Percentiles rank a stretch among this genome's conserved stretches.
Evolutionary conservation across 2,797 vertebrate species (phyloP).

Genomic region (Spinus pinus): DNA sequence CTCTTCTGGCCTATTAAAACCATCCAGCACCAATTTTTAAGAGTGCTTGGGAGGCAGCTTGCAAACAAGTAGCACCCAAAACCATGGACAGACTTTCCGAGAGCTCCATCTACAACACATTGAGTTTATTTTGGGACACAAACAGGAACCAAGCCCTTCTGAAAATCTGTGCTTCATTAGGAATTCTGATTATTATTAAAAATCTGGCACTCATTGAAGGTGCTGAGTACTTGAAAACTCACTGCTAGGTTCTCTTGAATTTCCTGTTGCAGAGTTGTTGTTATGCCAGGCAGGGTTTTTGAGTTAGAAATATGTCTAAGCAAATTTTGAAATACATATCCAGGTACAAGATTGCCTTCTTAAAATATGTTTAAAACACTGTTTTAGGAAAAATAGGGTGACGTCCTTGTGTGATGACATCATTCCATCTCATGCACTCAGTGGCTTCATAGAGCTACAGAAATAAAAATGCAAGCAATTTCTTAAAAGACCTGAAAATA

Average conservation of each 20-base stretch:
- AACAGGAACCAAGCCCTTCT: background rate
- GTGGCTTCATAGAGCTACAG: background rate
- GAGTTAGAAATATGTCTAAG: background rate
- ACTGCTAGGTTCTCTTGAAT: background rate
- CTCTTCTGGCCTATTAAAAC: conserved; percentile 21
- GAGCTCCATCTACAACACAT: background rate
- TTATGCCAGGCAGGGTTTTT: background rate
- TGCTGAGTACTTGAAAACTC: conserved; percentile 34
- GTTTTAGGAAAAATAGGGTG: background rate
- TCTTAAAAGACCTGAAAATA: background rate
- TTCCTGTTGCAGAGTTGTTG: background rate
- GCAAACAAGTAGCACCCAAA: conserved; percentile 27
- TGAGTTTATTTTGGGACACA: conserved; percentile 5
- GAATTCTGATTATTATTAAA: conserved; percentile 41
- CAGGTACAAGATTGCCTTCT: background rate
- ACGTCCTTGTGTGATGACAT: background rate
- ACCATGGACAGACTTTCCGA: background rate
- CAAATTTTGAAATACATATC: background rate
- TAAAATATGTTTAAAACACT: background rate
- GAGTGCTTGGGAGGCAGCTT: background rate
- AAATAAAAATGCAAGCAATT: background rate
- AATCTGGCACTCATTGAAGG: background rate
- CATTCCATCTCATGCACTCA: background rate
- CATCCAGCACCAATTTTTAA: conserved; percentile 18
- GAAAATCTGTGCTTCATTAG: conserved; percentile 24